phyloP scores from a whole-genome alignment of 2,113 vertebrate genomes.

The Dolichallabes microphthalmus region DNA sequence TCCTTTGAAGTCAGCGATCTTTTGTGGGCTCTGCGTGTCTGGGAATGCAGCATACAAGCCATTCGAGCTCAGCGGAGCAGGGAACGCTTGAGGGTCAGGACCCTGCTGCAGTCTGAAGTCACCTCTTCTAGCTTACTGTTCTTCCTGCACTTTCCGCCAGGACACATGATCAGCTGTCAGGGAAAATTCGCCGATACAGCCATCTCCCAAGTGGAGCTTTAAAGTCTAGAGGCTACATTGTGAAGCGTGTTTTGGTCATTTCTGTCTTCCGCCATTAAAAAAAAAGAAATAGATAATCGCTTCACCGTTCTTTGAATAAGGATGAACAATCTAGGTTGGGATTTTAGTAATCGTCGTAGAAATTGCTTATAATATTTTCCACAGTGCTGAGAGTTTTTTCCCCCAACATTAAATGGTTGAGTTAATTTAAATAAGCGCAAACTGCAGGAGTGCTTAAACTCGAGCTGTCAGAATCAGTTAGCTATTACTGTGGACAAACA shows the following conservation, averaged over 20 bases:
- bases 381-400: constrained; percentile 32
- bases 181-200: constrained; percentile 32
- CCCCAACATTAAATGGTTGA: constrained; percentile 54
- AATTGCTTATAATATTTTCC: constrained; percentile 54
- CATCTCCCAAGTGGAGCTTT: constrained; percentile 15
- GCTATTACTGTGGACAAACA: constrained; percentile 36
- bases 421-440: constrained; percentile 59
- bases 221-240: not conserved
- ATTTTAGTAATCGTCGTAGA: constrained; percentile 26
- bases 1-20: constrained; percentile 70
- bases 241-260: constrained; percentile 13
- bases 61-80: constrained; percentile 31
- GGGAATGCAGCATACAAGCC: constrained; percentile 60
- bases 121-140: not conserved
- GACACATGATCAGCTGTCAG: constrained; percentile 22
- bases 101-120: not conserved
- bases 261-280: constrained; percentile 24
- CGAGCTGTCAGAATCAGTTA: constrained; percentile 55
- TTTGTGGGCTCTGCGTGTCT: constrained; percentile 55
- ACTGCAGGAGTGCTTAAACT: constrained; percentile 20
- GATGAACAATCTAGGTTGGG: constrained; percentile 35
- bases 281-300: constrained; percentile 55
- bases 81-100: constrained; percentile 11
- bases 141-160: not conserved
- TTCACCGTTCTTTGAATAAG: constrained; percentile 50